Conservation (phyloP, 2,888 invertebrate species). For the Chalcosyrphus nemorum region DNA sequence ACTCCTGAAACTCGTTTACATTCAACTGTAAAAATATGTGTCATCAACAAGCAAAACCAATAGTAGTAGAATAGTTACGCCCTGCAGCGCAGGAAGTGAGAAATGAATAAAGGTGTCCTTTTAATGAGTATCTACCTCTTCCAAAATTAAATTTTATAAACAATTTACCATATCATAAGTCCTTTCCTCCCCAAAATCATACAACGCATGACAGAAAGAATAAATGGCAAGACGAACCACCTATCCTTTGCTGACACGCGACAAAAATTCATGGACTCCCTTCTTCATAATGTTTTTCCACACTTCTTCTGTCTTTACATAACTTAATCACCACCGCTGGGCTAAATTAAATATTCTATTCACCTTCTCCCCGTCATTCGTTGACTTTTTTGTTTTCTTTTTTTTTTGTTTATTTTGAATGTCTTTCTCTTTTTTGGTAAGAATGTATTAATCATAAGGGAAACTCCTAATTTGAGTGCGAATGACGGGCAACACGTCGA, state of each 20-base stretch:
- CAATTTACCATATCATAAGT: neutral
- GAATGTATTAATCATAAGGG: neutral
- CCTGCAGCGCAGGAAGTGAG: too few relatives aligned
- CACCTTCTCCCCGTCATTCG: conserved; percentile 12
- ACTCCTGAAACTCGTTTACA: too few relatives aligned
- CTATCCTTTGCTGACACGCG: conserved; percentile 30
- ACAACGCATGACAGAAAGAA: neutral
- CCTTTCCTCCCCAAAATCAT: neutral
- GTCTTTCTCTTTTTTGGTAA: neutral
- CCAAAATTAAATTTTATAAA: too few relatives aligned
- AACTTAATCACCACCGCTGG: conserved; percentile 18
- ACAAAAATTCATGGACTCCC: conserved; percentile 26
- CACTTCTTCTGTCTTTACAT: conserved; percentile 11
- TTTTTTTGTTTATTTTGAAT: neutral
- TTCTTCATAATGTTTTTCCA: neutral
- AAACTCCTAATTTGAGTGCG: conserved; percentile 21
- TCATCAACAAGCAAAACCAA: too few relatives aligned
- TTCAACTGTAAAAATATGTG: too few relatives aligned
- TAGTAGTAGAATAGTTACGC: too few relatives aligned
- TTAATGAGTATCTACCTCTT: neutral
- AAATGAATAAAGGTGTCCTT: neutral
- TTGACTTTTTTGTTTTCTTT: too few relatives aligned
- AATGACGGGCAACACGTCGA: neutral
- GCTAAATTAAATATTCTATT: conserved; percentile 44
- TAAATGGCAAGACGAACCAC: neutral